Evolutionary conservation across 1,140 invertebrate genomes (phyloP).

Genomic region (Bombus affinis): DNA sequence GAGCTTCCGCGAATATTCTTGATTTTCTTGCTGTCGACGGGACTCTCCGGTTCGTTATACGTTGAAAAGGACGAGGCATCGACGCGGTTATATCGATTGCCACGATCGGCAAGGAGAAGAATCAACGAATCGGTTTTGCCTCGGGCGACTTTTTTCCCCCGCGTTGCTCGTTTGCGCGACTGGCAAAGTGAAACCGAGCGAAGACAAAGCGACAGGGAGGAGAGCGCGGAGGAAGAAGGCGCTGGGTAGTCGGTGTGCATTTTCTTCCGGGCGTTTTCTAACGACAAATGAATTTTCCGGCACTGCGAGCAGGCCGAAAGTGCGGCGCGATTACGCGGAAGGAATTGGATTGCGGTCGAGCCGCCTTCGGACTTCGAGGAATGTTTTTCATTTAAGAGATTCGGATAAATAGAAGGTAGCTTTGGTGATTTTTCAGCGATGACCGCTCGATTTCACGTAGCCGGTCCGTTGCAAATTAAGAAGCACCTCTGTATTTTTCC

Average conservation of each 20-base stretch:
- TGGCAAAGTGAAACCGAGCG: not conserved
- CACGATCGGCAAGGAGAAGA: not conserved
- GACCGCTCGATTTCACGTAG: too few relatives aligned
- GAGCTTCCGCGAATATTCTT: not conserved
- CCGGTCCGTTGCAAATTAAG: not conserved
- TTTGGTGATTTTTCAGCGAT: not conserved
- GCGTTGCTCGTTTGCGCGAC: constrained; percentile 6
- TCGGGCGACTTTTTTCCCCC: not conserved
- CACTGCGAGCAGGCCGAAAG: not conserved
- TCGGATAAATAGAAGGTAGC: not conserved
- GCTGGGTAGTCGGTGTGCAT: not conserved
- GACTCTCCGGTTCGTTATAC: not conserved
- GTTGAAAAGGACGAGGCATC: too few relatives aligned
- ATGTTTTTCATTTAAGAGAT: constrained; percentile 4
- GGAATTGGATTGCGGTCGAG: not conserved
- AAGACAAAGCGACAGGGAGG: not conserved
- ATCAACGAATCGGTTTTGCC: constrained; percentile 4
- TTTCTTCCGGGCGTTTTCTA: not conserved
- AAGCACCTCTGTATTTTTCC: not conserved
- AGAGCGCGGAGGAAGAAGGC: not conserved
- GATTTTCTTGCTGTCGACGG: not conserved
- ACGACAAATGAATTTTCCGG: constrained; percentile 14
- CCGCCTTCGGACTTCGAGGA: not conserved
- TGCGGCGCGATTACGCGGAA: constrained; percentile 9
- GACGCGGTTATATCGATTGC: not conserved